Percentiles rank a stretch among this genome's conserved stretches.
phyloP scores from a whole-genome alignment of 2,888 invertebrate species.

The Macaria liturata region DNA sequence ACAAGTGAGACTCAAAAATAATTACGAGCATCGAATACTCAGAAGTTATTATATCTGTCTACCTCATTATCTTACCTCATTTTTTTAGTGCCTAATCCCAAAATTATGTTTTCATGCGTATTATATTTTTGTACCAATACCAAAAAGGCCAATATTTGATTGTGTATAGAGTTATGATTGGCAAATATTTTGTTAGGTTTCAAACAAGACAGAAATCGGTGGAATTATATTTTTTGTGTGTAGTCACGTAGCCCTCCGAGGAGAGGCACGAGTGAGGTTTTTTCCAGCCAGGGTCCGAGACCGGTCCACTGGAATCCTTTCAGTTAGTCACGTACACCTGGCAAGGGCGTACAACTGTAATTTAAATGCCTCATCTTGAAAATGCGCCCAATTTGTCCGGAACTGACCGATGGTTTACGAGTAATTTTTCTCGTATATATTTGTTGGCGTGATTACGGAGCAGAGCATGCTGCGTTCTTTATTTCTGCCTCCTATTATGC shows the following conservation, averaged over 20 bases:
- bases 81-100: neutral
- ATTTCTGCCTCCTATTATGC: conserved; percentile 19
- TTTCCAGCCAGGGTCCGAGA: conserved; percentile 7
- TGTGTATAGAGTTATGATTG: neutral
- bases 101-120: no score
- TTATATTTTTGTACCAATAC: neutral
- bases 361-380: conserved; percentile 29
- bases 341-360: conserved; percentile 24
- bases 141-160: neutral
- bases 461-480: conserved; percentile 1
- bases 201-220: conserved; percentile 1
- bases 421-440: conserved; percentile 23
- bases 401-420: conserved; percentile 21
- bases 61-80: neutral
- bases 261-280: conserved; percentile 22
- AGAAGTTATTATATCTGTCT: no score
- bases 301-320: conserved; percentile 31
- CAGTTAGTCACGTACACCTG: conserved; percentile 38
- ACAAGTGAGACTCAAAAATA: conserved; percentile 1
- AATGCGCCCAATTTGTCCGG: conserved; percentile 23
- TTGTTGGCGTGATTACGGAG: conserved; percentile 17
- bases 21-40: neutral
- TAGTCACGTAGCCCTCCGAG: conserved; percentile 26
- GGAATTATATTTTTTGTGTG: neutral
- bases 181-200: conserved; percentile 29